Conservation (phyloP, 2,888 invertebrate genomes). For the Protonemura montana region DNA sequence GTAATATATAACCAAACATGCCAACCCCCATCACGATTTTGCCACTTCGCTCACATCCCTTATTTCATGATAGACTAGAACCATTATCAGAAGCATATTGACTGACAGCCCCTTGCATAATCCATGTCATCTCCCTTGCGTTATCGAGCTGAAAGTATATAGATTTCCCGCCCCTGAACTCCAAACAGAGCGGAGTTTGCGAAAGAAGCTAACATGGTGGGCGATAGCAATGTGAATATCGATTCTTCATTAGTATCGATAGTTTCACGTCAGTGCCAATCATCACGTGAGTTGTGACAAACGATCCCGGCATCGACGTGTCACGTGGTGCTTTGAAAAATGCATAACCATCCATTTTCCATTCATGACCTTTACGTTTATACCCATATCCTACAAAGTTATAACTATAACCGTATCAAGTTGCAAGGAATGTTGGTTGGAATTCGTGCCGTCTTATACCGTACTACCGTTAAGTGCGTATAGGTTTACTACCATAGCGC, state of each 20-base stretch:
- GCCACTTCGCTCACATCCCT: background rate
- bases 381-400: background rate
- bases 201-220: background rate
- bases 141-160: background rate
- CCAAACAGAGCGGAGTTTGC: background rate
- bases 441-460: too few species aligned
- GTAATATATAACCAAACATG: background rate
- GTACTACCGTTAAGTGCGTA: too few species aligned
- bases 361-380: background rate
- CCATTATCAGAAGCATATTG: background rate
- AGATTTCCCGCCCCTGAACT: background rate
- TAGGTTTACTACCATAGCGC: too few species aligned
- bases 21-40: background rate
- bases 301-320: background rate
- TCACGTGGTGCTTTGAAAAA: background rate
- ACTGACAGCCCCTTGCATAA: background rate
- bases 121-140: background rate
- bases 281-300: background rate
- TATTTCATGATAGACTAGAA: background rate
- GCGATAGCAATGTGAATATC: background rate
- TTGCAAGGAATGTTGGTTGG: background rate
- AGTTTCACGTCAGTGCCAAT: background rate
- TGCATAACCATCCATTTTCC: background rate
- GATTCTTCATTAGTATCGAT: slow-evolving; percentile 12
- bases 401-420: background rate